These are phyloP conservation scores for Telenomus remus DNA, from an alignment of 1,140 invertebrate species.

Conservation along the genomic window DNA sequence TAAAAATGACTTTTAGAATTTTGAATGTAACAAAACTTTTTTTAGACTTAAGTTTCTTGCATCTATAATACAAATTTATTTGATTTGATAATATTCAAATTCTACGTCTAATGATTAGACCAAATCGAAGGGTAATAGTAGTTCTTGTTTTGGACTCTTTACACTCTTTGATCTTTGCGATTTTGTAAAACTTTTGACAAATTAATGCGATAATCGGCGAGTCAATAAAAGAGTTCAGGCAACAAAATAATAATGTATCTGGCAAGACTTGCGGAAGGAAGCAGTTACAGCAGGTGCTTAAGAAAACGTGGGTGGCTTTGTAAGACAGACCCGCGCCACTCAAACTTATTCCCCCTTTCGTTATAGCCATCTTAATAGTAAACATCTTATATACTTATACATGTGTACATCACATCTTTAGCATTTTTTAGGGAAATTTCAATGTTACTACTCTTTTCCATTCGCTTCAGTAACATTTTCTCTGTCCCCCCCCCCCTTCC, in stretches of 20 bases:
- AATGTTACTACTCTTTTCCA: no score
- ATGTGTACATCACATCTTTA: no score
- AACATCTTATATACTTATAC: conserved; percentile 33
- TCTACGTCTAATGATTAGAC: no score
- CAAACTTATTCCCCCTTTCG: conserved; percentile 23
- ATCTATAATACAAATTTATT: no score
- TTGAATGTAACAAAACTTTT: no score
- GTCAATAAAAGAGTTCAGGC: conserved; percentile 20
- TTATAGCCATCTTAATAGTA: conserved; percentile 31
- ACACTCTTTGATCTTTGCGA: conserved; percentile 16
- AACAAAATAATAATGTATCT: conserved; percentile 33
- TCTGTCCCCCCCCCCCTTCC: no score
- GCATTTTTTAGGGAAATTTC: no score
- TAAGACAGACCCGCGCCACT: conserved; percentile 21
- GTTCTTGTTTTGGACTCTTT: not conserved
- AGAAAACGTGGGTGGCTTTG: conserved; percentile 52
- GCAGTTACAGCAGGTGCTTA: conserved; percentile 56
- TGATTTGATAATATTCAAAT: no score
- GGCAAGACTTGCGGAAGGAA: conserved; percentile 44
- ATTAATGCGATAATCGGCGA: conserved; percentile 18
- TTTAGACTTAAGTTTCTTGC: no score
- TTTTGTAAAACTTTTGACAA: conserved; percentile 4
- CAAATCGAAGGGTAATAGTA: no score
- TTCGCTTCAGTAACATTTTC: no score
- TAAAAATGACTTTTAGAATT: no score